Base-by-base conservation (phyloP, 2,113 vertebrate genomes). In the Lampris megalopsis region DNA sequence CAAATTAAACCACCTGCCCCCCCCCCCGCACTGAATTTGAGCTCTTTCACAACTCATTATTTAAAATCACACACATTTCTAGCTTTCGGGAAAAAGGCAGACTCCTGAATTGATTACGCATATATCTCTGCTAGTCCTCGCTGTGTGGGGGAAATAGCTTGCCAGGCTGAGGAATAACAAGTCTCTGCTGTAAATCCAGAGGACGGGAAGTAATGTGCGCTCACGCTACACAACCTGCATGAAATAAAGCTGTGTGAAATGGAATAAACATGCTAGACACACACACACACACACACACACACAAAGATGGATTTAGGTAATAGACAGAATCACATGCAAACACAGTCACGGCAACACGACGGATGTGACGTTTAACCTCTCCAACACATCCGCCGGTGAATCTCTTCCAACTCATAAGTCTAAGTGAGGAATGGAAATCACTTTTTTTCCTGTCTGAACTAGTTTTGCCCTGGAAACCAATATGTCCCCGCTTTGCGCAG, bases 51-150 rank as follows among this genome's bases (percentile, higher is more conserved):
- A 2, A 11, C 7, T 45, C 63, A 65, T 63, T 60, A 68, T 2
- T 45, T 4, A 45, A 7, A 45, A 45, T 45, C 7, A 7, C 68
- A 6, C 68, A 6, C 24, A 41, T 63, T 50, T 45, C 35, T 42
- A 57, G 54, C 69, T 79, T 84, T 71, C 71, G 57, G 73, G 86
- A 82, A 79, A 84, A 66, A 86, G 79, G 83, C 83, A 49, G 72
- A 73, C 71, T 45, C 43, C 1, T 5, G 1, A 7, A 73, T 71
- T 81, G 75, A 74, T 56, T 58, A 72, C 24, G 24, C 24, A 66
- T 80, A 75, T 70, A 37, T 64, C 50, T 50, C 53, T 78, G 78
- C 73, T 58, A 81, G 75, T 38, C 49, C 9, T 4, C 56, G 80
- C 84, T 80, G 42, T 60, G 24, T 66, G 78, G 75, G 45, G 68